A percentile compares a stretch with the other conserved stretches of the same genome.
phyloP scores from a whole-genome alignment of 64 coral and sea anemone species.

The Dendrophyllia cribrosa region DNA sequence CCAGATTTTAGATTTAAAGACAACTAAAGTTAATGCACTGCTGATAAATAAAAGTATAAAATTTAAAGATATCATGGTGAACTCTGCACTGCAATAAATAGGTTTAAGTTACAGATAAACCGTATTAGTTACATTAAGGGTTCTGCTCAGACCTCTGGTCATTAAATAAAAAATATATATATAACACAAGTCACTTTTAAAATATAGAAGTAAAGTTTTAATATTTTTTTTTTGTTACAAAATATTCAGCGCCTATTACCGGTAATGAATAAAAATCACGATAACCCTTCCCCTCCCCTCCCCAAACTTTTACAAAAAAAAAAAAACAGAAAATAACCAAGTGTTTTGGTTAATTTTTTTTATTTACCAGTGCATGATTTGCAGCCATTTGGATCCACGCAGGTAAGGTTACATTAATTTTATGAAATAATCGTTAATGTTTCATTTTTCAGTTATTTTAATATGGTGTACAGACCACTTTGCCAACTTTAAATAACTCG shows the following conservation, averaged over 20 bases:
- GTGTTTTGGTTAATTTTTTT: constrained; percentile 1
- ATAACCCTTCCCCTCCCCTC: no score
- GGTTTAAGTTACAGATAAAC: not conserved
- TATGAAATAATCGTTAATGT: not conserved
- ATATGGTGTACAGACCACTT: no score
- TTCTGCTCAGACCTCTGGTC: constrained; percentile 38
- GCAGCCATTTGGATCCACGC: constrained; percentile 90
- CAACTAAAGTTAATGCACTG: no score
- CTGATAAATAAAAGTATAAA: not conserved
- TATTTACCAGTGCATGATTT: constrained; percentile 90
- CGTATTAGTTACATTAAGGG: not conserved
- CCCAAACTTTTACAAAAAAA: no score
- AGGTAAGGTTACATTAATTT: constrained; percentile 58
- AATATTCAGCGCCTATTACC: no score
- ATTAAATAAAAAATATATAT: not conserved
- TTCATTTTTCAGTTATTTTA: no score
- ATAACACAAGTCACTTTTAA: not conserved
- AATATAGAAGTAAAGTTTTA: not conserved
- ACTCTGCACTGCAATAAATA: not conserved
- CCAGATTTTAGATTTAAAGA: no score
- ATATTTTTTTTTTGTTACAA: not conserved
- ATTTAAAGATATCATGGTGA: not conserved
- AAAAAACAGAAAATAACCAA: no score
- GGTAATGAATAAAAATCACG: no score
- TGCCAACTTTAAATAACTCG: no score